phyloP scores from a whole-genome alignment of 2,797 vertebrate genomes.

The Anguilla marmorata region DNA sequence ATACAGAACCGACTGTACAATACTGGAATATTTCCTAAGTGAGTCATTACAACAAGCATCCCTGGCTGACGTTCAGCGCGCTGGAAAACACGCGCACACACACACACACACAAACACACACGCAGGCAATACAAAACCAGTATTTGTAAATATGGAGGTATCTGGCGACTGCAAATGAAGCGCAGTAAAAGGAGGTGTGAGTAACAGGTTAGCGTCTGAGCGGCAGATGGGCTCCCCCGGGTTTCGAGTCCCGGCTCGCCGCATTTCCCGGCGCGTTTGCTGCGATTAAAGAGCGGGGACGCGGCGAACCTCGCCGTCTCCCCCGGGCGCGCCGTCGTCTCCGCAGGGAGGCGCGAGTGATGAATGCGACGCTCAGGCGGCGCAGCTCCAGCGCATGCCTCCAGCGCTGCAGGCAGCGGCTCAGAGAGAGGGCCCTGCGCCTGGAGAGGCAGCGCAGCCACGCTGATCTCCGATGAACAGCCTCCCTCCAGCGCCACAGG shows the following conservation, averaged over 20 bases:
- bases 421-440: neutral
- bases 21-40: neutral
- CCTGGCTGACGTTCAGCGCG: neutral
- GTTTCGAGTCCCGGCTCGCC: neutral
- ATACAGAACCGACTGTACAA: neutral
- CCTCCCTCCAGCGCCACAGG: conserved; percentile 26
- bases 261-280: neutral
- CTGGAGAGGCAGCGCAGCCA: neutral
- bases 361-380: conserved; percentile 23
- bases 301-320: conserved; percentile 27
- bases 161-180: neutral
- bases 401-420: conserved; percentile 32
- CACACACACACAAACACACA: neutral
- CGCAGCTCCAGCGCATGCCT: conserved; percentile 28
- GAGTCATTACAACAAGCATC: neutral
- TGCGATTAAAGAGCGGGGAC: neutral
- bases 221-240: neutral
- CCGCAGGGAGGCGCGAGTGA: conserved; percentile 23
- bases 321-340: conserved; percentile 7
- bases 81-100: neutral
- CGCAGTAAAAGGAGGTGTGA: neutral
- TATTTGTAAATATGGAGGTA: neutral
- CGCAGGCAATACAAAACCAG: neutral
- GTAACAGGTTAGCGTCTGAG: neutral
- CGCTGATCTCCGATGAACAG: neutral